Percentiles rank a stretch among this genome's conserved stretches.
Conservation (phyloP, 2,113 vertebrate species). For the Sylvilagus bachmani region DNA sequence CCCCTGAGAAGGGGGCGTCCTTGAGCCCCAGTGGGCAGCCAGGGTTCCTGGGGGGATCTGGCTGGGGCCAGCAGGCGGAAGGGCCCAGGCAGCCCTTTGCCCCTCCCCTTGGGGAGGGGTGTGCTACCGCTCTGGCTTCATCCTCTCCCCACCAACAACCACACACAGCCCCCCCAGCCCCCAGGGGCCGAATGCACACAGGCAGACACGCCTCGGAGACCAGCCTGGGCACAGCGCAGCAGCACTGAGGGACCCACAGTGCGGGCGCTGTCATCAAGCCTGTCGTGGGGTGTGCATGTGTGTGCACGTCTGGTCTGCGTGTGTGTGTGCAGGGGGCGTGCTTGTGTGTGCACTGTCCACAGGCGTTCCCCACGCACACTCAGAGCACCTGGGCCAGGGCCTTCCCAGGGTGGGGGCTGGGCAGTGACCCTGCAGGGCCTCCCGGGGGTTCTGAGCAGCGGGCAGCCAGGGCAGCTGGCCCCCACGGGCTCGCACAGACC, state of each 20-base stretch:
- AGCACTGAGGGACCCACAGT: neutral
- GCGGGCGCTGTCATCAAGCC: too few species aligned
- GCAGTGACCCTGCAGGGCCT: neutral
- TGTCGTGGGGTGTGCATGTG: neutral
- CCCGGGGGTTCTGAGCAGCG: neutral
- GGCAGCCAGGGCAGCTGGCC: neutral
- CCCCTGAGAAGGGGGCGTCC: neutral
- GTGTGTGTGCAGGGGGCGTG: neutral
- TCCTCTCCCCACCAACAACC: neutral
- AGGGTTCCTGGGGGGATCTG: too few species aligned
- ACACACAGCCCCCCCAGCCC: neutral
- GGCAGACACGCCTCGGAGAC: neutral
- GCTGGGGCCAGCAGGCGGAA: too few species aligned
- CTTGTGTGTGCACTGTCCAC: neutral
- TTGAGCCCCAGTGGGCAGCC: too few species aligned
- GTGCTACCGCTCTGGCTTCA: neutral
- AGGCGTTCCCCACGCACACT: rapidly evolving
- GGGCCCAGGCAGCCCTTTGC: neutral
- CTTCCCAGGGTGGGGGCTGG: neutral
- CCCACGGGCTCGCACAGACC: too few species aligned
- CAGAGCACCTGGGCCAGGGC: too few species aligned
- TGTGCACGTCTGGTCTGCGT: neutral
- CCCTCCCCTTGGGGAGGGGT: rapidly evolving
- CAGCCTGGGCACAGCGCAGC: neutral
- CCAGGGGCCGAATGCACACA: neutral